Conservation (phyloP, 2,797 vertebrate genomes). For the Melanotaenia trifasciata region DNA sequence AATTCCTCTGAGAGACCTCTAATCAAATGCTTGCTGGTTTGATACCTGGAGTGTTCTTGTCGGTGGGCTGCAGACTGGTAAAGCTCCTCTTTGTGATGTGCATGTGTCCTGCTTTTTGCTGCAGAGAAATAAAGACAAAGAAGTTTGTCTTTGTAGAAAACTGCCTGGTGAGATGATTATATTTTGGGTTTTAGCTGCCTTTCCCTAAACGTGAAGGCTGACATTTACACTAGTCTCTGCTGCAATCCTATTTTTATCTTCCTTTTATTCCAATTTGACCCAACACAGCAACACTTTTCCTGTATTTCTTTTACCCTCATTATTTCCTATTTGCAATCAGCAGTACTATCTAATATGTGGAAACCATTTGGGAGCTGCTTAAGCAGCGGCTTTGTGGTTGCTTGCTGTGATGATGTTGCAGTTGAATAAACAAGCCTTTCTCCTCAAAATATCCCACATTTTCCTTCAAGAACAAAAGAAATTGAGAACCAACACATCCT, state of each 20-base stretch:
- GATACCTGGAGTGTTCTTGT: slow-evolving; percentile 18
- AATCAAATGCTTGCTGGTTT: slow-evolving; percentile 54
- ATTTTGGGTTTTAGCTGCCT: background rate
- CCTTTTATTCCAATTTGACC: slow-evolving; percentile 7
- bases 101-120: background rate
- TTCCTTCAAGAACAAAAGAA: background rate
- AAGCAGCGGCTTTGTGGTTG: slow-evolving; percentile 6
- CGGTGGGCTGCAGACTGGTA: slow-evolving; percentile 20
- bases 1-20: slow-evolving; percentile 9
- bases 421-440: background rate
- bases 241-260: slow-evolving; percentile 3
- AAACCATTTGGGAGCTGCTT: slow-evolving; percentile 41
- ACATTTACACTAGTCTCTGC: background rate
- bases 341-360: slow-evolving; percentile 11
- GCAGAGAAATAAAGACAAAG: slow-evolving; percentile 16
- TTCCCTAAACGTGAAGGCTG: slow-evolving; percentile 2
- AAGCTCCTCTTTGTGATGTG: slow-evolving; percentile 6
- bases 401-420: slow-evolving; percentile 6
- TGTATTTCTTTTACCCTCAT: background rate
- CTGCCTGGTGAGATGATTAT: background rate
- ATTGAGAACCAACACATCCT: too few relatives aligned
- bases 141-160: background rate
- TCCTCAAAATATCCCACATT: background rate
- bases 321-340: slow-evolving; percentile 40
- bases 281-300: background rate